phyloP scores from a whole-genome alignment of 2,888 invertebrate species.

The Heliconius ethilla region DNA sequence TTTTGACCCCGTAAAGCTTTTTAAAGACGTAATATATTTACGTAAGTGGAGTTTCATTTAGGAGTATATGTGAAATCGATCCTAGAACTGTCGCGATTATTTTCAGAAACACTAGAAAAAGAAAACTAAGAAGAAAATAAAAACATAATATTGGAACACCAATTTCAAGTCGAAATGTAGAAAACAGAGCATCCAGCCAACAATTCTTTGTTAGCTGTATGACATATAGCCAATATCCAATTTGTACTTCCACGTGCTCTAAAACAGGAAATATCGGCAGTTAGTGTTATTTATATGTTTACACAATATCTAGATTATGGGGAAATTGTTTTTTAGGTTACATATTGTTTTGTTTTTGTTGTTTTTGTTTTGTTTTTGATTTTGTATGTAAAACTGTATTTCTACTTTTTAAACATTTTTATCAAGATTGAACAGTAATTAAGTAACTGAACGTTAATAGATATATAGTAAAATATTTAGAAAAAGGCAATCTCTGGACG shows the following conservation, averaged over 20 bases:
- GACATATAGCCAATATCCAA: constrained; percentile 21
- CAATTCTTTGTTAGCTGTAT: constrained; percentile 19
- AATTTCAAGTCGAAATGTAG: constrained; percentile 6
- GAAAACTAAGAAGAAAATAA: not conserved
- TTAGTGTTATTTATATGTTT: constrained; percentile 12
- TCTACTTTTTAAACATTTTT: not conserved
- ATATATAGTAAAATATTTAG: no score
- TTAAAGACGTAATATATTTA: no score
- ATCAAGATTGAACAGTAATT: no score
- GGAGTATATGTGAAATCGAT: no score
- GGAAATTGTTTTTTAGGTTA: not conserved
- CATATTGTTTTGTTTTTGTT: not conserved
- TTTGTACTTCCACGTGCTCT: constrained; percentile 15
- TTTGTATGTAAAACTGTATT: not conserved
- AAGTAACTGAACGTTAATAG: no score
- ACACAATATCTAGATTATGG: not conserved
- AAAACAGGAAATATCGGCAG: constrained; percentile 13
- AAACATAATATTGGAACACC: not conserved
- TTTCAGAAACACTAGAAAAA: no score
- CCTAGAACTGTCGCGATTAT: no score
- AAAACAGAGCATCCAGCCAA: constrained; percentile 8
- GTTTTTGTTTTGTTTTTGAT: not conserved
- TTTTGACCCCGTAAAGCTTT: no score
- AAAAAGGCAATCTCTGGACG: no score
- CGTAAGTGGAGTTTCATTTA: no score